phyloP scores from a whole-genome alignment of 2,888 invertebrate species.

The Anoplius nigerrimus region DNA sequence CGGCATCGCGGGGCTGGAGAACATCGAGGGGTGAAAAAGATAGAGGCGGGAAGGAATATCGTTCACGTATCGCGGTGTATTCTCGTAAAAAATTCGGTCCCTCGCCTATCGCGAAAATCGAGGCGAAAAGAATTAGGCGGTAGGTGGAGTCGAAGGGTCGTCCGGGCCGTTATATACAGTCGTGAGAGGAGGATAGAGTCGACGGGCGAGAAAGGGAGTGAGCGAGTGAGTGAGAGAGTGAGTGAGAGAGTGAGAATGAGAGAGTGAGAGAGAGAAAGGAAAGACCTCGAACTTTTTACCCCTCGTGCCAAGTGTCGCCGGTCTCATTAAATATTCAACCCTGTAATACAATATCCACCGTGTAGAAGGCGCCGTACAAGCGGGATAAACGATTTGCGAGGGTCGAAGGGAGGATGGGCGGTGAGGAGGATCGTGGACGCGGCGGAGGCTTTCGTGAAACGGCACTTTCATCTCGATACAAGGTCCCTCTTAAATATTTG shows the following conservation, averaged over 20 bases:
- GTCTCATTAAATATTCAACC: conserved; percentile 77
- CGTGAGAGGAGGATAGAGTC: not conserved
- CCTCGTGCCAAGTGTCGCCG: conserved; percentile 63
- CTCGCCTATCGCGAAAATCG: conserved; percentile 54
- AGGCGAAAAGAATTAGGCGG: conserved; percentile 62
- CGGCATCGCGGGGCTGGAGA: conserved; percentile 27
- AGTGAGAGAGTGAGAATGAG: not conserved
- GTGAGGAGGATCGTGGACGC: conserved; percentile 16
- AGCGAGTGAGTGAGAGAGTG: conserved; percentile 24
- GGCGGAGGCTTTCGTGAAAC: conserved; percentile 34
- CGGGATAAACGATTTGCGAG: conserved; percentile 60
- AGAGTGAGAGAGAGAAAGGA: not conserved
- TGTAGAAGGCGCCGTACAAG: conserved; percentile 55
- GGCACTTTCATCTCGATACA: conserved; percentile 33
- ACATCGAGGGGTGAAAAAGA: conserved; percentile 5
- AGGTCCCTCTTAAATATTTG: conserved; percentile 9
- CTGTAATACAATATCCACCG: conserved; percentile 76
- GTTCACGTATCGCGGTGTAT: conserved; percentile 44
- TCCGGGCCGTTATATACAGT: conserved; percentile 34
- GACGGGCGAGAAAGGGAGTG: not conserved
- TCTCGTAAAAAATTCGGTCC: conserved; percentile 39
- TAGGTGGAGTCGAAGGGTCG: conserved; percentile 22
- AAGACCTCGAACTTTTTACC: conserved; percentile 56
- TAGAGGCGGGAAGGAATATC: conserved; percentile 40
- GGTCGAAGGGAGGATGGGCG: not conserved